Evolutionary conservation across 2,888 invertebrate species (phyloP), one percentile per base, ranked within the genome.

Genomic region (Tenthredo amoena): DNA sequence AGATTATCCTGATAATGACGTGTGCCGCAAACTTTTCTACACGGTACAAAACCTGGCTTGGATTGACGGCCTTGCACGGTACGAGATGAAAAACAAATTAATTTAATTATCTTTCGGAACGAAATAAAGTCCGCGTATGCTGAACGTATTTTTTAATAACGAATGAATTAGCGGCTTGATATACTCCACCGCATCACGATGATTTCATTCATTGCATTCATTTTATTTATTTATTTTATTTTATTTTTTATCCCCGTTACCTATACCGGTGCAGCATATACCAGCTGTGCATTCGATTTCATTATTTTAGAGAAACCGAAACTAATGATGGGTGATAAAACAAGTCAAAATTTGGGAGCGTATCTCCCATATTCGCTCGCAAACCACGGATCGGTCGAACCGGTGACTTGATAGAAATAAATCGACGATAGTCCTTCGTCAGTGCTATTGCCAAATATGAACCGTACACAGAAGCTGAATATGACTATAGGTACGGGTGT

Each of bases 311-410:
- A 26, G 18, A 72, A 77, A 77, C 40, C 76, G 31, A 77, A 77
- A 77, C 58, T 55, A 79, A 79, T 55, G 55, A 79, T 79, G 4
- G 55, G 34, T n/a, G 79, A 79, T 79, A 21, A 55, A 58, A 58
- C 55, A 37, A 34, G 2, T n/a, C 9, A 31, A 55, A 55, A 79
- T 34, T 55, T 21, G 15, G 26, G 50, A 12, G 10, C 79, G 79
- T 58, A 58, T 81, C 62, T 40, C 81, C 12, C 62, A 40, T 26
- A 81, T 81, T 62, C 12, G 4, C 15, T 58, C 58, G 50, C 55
- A 18, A 18, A 21, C 21, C 12, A 18, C 77, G 50, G 50, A 79
- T 79, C 55, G 55, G 55, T 7, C 34, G 55, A 58, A 55, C 58
- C 18, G 79, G 34, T 55, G 37, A 79, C 37, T 55, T 62, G 58